phyloP scores from a whole-genome alignment of 2,797 vertebrate genomes.

The Pseudochirops cupreus region DNA sequence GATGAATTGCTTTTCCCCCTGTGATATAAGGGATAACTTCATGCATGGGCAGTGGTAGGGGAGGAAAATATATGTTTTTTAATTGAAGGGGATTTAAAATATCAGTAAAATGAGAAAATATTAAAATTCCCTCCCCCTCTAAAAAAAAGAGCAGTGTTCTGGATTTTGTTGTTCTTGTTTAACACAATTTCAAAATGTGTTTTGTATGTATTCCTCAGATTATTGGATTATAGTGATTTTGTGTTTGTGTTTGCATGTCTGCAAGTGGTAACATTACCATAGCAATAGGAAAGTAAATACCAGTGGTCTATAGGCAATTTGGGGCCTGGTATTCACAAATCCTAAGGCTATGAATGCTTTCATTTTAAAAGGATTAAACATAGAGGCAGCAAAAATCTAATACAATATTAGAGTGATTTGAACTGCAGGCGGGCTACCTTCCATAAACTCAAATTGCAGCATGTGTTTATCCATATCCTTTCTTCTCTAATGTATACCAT shows the following conservation, averaged over 20 bases:
- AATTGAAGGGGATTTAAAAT: not conserved
- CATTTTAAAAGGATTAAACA: conserved; percentile 30
- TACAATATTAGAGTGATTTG: not conserved
- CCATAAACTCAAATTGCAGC: not conserved
- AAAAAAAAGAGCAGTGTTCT: not conserved
- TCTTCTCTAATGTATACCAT: not conserved
- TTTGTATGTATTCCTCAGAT: conserved; percentile 11
- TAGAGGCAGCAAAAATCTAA: not conserved
- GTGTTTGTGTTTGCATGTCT: conserved; percentile 14
- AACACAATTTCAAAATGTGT: not conserved
- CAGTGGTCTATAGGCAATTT: not conserved
- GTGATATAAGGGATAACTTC: no score
- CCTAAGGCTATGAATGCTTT: not conserved
- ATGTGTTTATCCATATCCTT: not conserved
- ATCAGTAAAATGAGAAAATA: not conserved
- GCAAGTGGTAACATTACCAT: not conserved
- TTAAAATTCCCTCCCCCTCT: not conserved
- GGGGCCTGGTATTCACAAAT: not conserved
- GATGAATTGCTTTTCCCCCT: not conserved
- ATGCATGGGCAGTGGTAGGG: no score
- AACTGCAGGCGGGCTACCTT: not conserved
- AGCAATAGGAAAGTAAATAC: conserved; percentile 20
- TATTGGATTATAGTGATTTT: not conserved
- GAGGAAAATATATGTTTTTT: not conserved
- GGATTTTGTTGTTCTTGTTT: conserved; percentile 6